Conservation (phyloP, 2,113 vertebrate genomes). For the Rana temporaria region DNA sequence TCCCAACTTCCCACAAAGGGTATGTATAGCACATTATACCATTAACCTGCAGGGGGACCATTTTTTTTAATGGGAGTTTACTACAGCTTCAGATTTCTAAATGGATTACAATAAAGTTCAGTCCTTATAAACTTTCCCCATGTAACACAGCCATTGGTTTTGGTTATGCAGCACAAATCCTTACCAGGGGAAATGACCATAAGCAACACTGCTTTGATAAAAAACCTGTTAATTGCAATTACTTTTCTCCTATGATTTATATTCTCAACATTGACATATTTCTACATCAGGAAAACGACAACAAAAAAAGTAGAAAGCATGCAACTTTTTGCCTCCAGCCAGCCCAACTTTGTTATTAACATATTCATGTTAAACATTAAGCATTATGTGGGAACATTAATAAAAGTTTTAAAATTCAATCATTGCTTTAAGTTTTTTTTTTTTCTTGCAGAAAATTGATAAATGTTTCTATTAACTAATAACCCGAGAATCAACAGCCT, state of each 20-base stretch:
- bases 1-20: too few relatives aligned
- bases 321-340: slow-evolving; percentile 60
- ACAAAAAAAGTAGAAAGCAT: slow-evolving; percentile 49
- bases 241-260: slow-evolving; percentile 63
- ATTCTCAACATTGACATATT: slow-evolving; percentile 59
- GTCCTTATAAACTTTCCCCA: too few relatives aligned
- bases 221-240: slow-evolving; percentile 65
- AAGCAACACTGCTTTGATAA: slow-evolving; percentile 65
- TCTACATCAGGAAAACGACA: slow-evolving; percentile 57
- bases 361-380: slow-evolving; percentile 78
- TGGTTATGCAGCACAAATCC: slow-evolving; percentile 44
- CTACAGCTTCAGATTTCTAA: too few relatives aligned
- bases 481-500: slow-evolving; percentile 96
- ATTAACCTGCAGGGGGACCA: too few relatives aligned
- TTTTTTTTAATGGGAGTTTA: too few relatives aligned
- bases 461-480: slow-evolving; percentile 98
- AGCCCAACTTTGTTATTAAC: slow-evolving; percentile 65
- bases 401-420: slow-evolving; percentile 92
- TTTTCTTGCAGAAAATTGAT: slow-evolving; percentile 78
- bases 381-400: slow-evolving; percentile 83
- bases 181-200: slow-evolving; percentile 61
- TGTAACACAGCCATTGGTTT: neutral
- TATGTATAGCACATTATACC: too few relatives aligned
- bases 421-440: slow-evolving; percentile 80
- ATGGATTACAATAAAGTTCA: too few relatives aligned